Base-by-base conservation (phyloP, 2,113 vertebrate genomes). In the Cephalopholis sonnerati region DNA sequence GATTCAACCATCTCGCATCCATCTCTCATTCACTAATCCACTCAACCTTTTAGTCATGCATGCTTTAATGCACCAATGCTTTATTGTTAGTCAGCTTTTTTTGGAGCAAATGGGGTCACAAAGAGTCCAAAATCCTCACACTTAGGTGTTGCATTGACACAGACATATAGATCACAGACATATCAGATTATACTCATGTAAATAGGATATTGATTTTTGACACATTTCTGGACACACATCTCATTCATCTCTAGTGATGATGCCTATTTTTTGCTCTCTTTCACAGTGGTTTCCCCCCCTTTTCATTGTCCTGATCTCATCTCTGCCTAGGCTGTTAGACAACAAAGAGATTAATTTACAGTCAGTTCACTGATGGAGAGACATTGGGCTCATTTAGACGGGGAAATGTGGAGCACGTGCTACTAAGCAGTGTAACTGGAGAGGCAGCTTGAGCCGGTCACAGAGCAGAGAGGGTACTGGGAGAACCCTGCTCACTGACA, bases 341-440 rank as follows among this genome's bases (percentile, higher is more conserved):
- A 89, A 92, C 91, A 92, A 90, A 89, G 89, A 89, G 87, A 87
- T 84, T 75, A 83, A 92, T 91, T 92, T 91, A 87, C 91, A 78
- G 91, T 81, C 46, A 17, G 22, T 82, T 77, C 76, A 25, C 75
- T 90, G 77, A 78, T 79, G 75, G 85, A 89, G 80, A 84, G 69
- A 65, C 87, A 73, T 87, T 68, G 79, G 81, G 84, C 85, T 87
- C 88, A 87, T 77, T 90, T 83, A 79, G 86, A 87, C 18, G 27
- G 86, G 32, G 59, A 85, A 81, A 82, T 77, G 74, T 82, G 80
- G 72, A 88, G 82, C 90, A 90, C 81, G 83, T 90, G 90, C 82
- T 84, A 1, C 84, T 57, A 1, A 77, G 63, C 74, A 82, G 70
- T 82, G 84, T 74, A 91, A 92, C 84, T 62, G 80, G 86, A 91